phyloP scores from a whole-genome alignment of 2,888 invertebrate genomes.

The Eupithecia centaureata region DNA sequence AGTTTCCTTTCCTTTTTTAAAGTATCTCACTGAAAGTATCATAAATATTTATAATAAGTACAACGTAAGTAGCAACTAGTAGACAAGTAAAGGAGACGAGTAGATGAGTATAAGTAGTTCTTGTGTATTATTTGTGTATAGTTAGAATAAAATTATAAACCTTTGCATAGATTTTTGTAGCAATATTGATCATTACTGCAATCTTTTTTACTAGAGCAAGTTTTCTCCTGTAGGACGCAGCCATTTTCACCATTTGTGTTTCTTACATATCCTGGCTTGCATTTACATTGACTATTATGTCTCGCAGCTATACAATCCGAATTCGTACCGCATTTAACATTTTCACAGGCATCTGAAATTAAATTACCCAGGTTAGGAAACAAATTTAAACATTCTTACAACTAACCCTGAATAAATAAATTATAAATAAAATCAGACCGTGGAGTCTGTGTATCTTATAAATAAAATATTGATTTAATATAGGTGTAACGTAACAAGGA shows the following conservation, averaged over 20 bases:
- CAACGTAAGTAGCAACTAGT: no score
- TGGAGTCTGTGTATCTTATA: not conserved
- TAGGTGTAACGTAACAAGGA: not conserved
- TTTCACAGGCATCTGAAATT: constrained; percentile 89
- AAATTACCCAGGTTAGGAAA: not conserved
- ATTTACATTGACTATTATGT: constrained; percentile 91
- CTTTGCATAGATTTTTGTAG: constrained; percentile 91
- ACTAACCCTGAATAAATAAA: not conserved
- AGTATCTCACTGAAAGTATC: no score
- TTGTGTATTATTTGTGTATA: not conserved
- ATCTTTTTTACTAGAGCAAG: constrained; percentile 88
- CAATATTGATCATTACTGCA: constrained; percentile 93
- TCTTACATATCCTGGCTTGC: constrained; percentile 90
- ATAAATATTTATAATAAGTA: no score
- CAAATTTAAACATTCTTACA: not conserved
- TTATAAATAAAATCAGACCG: not conserved
- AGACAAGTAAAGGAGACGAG: no score
- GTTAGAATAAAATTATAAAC: constrained; percentile 67
- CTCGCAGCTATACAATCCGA: constrained; percentile 91
- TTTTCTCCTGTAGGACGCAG: constrained; percentile 89
- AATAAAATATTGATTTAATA: not conserved
- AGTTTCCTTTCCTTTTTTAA: no score
- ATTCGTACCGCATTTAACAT: constrained; percentile 90
- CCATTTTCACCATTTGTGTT: constrained; percentile 89
- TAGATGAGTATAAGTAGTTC: no score